These are phyloP conservation scores for Pharmacophagus antenor DNA, from an alignment of 2,888 invertebrate species.

Conservation along the genomic window DNA sequence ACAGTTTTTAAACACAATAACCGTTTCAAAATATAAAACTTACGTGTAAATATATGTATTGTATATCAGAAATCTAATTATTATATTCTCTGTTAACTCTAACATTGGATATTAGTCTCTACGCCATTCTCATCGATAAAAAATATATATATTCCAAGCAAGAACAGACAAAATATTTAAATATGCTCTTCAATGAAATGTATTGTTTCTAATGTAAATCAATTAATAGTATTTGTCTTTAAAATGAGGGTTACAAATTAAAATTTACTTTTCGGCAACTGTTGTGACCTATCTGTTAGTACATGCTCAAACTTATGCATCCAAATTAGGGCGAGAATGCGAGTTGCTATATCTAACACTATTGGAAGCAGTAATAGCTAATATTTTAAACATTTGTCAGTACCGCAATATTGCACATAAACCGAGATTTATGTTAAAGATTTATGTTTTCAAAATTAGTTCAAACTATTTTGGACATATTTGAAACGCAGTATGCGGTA, in stretches of 20 bases:
- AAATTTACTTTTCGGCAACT: neutral
- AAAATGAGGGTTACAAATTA: too few species aligned
- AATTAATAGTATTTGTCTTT: neutral
- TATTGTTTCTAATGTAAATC: neutral
- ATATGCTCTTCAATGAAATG: too few species aligned
- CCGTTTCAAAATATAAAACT: neutral
- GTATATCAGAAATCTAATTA: too few species aligned
- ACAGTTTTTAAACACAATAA: neutral
- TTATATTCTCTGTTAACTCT: too few species aligned
- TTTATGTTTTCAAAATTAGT: neutral
- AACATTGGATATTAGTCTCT: too few species aligned
- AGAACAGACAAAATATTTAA: too few species aligned
- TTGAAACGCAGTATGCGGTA: conserved; percentile 2
- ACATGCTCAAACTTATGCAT: neutral
- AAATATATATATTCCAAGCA: too few species aligned
- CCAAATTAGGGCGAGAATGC: too few species aligned
- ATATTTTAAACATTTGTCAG: too few species aligned
- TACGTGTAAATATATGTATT: neutral
- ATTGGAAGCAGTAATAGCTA: too few species aligned
- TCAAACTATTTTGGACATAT: conserved; percentile 5
- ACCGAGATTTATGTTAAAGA: neutral
- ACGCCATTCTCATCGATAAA: too few species aligned
- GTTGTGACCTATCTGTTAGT: neutral
- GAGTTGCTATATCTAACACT: too few species aligned
- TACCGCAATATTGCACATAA: neutral